Conservation (phyloP, 1,140 invertebrate species). For the Temnothorax nylanderi region DNA sequence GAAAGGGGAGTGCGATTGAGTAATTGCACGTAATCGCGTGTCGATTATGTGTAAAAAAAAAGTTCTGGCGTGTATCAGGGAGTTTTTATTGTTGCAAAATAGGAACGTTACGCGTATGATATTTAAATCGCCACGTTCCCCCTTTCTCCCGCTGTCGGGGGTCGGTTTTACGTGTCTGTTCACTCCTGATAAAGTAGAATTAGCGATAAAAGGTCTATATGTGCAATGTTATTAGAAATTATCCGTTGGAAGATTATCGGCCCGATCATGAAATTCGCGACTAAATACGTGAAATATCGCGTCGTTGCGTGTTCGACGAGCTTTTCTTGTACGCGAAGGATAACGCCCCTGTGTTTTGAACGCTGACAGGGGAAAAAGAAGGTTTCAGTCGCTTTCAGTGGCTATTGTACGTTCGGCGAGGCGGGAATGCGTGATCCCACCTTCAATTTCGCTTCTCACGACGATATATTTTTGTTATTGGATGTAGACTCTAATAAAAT, state of each 20-base stretch:
- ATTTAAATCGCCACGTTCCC: neutral
- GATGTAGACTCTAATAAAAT: slow-evolving; percentile 74
- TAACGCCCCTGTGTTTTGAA: slow-evolving; percentile 1
- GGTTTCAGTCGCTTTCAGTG: slow-evolving; percentile 11
- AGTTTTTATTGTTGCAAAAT: neutral
- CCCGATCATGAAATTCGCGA: neutral
- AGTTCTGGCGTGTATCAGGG: neutral
- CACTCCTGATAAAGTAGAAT: slow-evolving; percentile 11
- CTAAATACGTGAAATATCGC: neutral
- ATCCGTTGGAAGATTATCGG: neutral
- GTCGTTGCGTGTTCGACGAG: neutral
- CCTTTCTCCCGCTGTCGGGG: neutral
- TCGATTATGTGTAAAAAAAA: neutral
- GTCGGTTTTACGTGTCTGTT: slow-evolving; percentile 1
- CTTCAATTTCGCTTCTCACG: slow-evolving; percentile 75
- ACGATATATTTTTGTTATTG: slow-evolving; percentile 79
- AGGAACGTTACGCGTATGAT: neutral
- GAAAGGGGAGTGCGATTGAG: neutral
- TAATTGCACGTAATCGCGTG: neutral
- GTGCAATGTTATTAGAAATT: neutral
- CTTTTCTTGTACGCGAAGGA: neutral
- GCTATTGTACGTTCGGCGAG: slow-evolving; percentile 71
- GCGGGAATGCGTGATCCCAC: slow-evolving; percentile 64
- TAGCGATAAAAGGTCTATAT: neutral
- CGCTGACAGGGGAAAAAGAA: neutral